These are phyloP conservation scores for Drosophila aff. DNA, from an alignment of 1,140 invertebrate species.

Conservation along the genomic window DNA sequence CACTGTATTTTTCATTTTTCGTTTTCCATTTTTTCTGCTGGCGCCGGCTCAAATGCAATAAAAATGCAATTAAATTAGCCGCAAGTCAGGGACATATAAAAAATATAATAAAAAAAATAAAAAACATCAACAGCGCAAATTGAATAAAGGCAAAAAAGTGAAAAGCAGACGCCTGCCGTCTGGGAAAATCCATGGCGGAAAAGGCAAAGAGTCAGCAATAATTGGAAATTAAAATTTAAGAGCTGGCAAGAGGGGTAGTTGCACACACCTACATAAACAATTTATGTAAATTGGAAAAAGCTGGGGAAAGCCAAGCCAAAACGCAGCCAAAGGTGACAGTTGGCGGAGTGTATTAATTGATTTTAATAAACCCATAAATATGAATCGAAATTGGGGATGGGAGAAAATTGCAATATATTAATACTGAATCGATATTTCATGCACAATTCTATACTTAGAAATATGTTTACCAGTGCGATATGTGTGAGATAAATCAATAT, in stretches of 20 bases:
- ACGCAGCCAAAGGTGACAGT: conserved; percentile 26
- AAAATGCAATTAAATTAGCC: conserved; percentile 82
- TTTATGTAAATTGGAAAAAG: conserved; percentile 74
- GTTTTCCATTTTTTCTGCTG: conserved; percentile 26
- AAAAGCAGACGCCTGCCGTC: conserved; percentile 27
- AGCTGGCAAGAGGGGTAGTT: neutral
- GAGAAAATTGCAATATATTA: neutral
- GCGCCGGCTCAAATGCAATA: conserved; percentile 66
- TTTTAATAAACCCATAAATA: conserved; percentile 26
- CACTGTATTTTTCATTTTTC: conserved; percentile 31
- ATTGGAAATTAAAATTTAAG: conserved; percentile 77
- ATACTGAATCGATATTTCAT: neutral
- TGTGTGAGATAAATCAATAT: too few relatives aligned
- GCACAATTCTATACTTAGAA: neutral
- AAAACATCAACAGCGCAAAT: conserved; percentile 61
- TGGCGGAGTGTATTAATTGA: conserved; percentile 68
- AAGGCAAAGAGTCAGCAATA: conserved; percentile 62
- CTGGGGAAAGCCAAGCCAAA: conserved; percentile 70
- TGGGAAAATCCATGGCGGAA: conserved; percentile 29
- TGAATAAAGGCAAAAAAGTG: conserved; percentile 58
- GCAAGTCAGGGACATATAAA: conserved; percentile 57
- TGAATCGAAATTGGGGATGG: neutral
- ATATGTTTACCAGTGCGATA: neutral
- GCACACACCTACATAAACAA: neutral
- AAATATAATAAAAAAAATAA: conserved; percentile 19